Percentiles rank a stretch among this genome's conserved stretches.
phyloP scores from a whole-genome alignment of 2,888 invertebrate species.

The Himalopsyche japonica region DNA sequence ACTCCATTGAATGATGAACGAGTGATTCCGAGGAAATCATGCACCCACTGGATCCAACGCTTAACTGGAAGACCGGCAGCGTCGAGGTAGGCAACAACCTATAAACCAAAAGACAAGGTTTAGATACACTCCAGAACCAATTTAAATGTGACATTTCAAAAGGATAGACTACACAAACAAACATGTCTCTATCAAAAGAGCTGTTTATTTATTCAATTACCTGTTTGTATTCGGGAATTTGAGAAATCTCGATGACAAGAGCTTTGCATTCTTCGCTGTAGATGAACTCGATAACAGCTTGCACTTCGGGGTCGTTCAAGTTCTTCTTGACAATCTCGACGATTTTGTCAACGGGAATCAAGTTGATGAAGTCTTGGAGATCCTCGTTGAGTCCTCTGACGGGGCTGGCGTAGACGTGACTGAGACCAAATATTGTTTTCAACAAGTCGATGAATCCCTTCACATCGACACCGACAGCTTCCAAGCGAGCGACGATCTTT shows the following conservation, averaged over 20 bases:
- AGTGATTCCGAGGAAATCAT: constrained; percentile 11
- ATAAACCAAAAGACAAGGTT: no score
- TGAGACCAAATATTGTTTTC: constrained; percentile 18
- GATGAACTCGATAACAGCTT: constrained; percentile 1
- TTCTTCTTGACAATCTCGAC: not conserved
- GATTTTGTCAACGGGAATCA: constrained; percentile 2
- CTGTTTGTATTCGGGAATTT: constrained; percentile 10
- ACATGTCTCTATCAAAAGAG: no score
- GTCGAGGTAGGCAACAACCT: constrained; percentile 17
- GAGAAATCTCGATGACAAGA: not conserved
- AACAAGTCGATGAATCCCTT: constrained; percentile 5
- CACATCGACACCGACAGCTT: constrained; percentile 13
- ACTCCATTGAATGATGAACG: not conserved
- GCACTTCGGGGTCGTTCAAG: constrained; percentile 5
- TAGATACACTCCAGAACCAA: no score
- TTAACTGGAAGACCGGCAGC: constrained; percentile 12
- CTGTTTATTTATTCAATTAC: not conserved
- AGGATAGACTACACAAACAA: no score
- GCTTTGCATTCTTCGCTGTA: not conserved
- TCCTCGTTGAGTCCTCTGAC: not conserved
- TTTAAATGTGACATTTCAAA: no score
- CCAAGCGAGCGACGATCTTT: not conserved
- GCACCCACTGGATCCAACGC: constrained; percentile 5
- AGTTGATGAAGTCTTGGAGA: constrained; percentile 5
- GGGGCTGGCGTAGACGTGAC: not conserved